Conservation (phyloP, 2,797 vertebrate genomes). For the Cercopithecus petaurista region DNA sequence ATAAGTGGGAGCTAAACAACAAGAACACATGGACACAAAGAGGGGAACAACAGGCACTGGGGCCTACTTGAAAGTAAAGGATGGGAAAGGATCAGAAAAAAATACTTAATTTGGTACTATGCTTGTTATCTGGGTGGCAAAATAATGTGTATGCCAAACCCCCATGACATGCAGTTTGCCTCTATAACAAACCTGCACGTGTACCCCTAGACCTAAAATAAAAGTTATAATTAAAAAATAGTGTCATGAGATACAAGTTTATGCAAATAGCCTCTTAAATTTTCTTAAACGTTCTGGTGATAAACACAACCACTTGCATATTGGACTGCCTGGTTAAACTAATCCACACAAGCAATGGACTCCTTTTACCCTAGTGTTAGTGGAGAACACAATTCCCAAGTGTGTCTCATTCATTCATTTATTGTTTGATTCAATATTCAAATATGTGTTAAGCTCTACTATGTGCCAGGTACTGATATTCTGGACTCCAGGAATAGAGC, state of each 20-base stretch:
- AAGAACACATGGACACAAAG: too few species aligned
- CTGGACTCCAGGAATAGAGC: not conserved
- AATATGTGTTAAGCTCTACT: not conserved
- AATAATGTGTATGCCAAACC: too few species aligned
- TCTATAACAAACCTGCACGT: too few species aligned
- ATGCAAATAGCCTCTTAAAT: not conserved
- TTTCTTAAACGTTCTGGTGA: slow-evolving; percentile 15
- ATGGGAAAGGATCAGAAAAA: too few species aligned
- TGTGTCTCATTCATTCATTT: not conserved
- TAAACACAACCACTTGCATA: not conserved
- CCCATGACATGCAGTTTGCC: too few species aligned
- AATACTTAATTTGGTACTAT: too few species aligned
- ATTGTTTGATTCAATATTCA: not conserved
- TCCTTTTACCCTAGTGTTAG: not conserved
- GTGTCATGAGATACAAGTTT: not conserved
- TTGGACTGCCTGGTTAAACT: not conserved
- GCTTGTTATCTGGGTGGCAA: too few species aligned
- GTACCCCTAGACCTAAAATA: too few species aligned
- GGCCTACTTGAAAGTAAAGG: too few species aligned
- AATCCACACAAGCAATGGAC: not conserved
- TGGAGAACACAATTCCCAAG: not conserved
- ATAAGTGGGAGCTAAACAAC: too few species aligned
- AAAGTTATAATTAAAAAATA: not conserved
- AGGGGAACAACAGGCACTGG: too few species aligned
- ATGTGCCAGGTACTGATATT: not conserved